These are phyloP conservation scores for Monomorium pharaonis DNA, from an alignment of 1,140 invertebrate species.

Conservation along the genomic window DNA sequence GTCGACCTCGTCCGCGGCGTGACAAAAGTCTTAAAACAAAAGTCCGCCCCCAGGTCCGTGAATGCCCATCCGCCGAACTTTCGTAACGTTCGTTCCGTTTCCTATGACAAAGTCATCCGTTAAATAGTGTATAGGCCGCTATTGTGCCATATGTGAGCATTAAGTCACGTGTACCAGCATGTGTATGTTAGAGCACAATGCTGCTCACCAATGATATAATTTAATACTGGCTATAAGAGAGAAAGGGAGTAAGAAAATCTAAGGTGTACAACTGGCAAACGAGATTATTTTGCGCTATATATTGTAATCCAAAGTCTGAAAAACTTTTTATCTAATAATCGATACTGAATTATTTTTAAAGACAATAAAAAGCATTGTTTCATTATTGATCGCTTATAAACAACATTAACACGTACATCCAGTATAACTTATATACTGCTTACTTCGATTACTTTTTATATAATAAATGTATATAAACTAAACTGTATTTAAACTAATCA, in stretches of 20 bases:
- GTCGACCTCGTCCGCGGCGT: slow-evolving; percentile 47
- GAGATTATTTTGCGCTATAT: background rate
- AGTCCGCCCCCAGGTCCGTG: slow-evolving; percentile 55
- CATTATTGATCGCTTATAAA: no score
- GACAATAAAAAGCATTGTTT: no score
- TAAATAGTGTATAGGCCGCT: slow-evolving; percentile 57
- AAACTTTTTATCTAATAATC: background rate
- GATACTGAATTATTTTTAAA: background rate
- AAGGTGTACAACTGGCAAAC: background rate
- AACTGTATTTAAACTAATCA: background rate
- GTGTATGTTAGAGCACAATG: slow-evolving; percentile 53
- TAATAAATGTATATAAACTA: no score
- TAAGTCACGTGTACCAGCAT: slow-evolving; percentile 44
- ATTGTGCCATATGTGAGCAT: slow-evolving; percentile 59
- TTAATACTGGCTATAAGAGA: slow-evolving; percentile 25
- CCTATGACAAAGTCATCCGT: slow-evolving; percentile 72
- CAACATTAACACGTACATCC: no score
- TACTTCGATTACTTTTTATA: no score
- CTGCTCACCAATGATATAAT: slow-evolving; percentile 26
- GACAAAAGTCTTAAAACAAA: slow-evolving; percentile 75
- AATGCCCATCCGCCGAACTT: slow-evolving; percentile 67
- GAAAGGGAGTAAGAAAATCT: background rate
- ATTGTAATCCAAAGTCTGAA: background rate
- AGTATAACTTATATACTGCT: no score
- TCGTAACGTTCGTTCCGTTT: slow-evolving; percentile 69